A percentile compares a stretch with the other conserved stretches of the same genome.
phyloP scores from a whole-genome alignment of 1,140 invertebrate species.

The Drosophila subpulchrella region DNA sequence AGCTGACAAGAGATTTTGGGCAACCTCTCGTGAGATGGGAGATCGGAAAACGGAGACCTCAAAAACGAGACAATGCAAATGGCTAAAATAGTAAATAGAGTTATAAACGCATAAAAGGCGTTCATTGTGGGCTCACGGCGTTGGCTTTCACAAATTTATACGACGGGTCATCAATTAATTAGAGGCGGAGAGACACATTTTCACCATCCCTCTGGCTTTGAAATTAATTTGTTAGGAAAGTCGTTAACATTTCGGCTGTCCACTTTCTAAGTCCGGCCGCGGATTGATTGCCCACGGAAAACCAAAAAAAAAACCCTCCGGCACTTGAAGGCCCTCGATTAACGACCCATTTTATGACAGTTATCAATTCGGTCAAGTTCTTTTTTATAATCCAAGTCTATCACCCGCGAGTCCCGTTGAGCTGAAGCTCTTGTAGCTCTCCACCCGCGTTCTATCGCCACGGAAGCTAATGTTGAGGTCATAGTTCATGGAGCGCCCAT shows the following conservation, averaged over 20 bases:
- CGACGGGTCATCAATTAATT: constrained; percentile 76
- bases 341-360: constrained; percentile 60
- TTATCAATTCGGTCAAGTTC: constrained; percentile 23
- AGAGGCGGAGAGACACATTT: constrained; percentile 56
- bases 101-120: constrained; percentile 76
- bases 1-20: constrained; percentile 54
- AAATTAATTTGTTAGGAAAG: constrained; percentile 76
- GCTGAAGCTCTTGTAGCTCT: constrained; percentile 36
- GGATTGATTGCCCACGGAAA: constrained; percentile 23
- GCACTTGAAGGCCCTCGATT: constrained; percentile 42
- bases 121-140: constrained; percentile 68
- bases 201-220: constrained; percentile 49
- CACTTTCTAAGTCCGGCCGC: constrained; percentile 55
- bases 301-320: constrained; percentile 8
- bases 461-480: constrained; percentile 96
- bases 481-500: constrained; percentile 98
- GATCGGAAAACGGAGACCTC: constrained; percentile 11
- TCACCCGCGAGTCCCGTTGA: not conserved
- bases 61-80: constrained; percentile 43
- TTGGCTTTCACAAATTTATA: constrained; percentile 78
- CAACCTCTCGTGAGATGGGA: constrained; percentile 14
- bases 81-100: constrained; percentile 74
- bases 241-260: constrained; percentile 66
- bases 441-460: constrained; percentile 85
- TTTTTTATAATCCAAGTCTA: constrained; percentile 13